phyloP scores from a whole-genome alignment of 2,888 invertebrate species.

The Cactoblastis cactorum region DNA sequence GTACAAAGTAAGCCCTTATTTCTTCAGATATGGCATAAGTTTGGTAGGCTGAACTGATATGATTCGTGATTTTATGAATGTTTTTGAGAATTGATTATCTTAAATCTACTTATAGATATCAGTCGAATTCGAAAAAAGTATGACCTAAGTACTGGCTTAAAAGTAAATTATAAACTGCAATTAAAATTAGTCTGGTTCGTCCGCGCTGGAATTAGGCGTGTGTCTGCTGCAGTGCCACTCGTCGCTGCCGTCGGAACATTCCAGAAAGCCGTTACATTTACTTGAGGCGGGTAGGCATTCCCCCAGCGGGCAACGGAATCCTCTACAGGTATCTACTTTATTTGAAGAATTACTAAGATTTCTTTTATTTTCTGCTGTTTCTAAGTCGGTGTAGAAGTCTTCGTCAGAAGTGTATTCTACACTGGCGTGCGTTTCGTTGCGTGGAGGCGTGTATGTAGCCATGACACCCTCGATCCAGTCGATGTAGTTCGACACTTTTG shows the following conservation, averaged over 20 bases:
- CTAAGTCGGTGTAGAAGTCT: conserved; percentile 61
- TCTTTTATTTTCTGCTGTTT: conserved; percentile 63
- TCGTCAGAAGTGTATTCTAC: conserved; percentile 43
- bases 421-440: conserved; percentile 35
- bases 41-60: conserved; percentile 4
- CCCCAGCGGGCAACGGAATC: conserved; percentile 87
- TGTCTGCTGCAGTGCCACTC: conserved; percentile 79
- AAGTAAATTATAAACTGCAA: conserved; percentile 29
- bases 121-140: conserved; percentile 65
- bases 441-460: conserved; percentile 45
- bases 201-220: conserved; percentile 41
- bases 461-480: conserved; percentile 84
- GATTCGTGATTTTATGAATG: conserved; percentile 4
- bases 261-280: conserved; percentile 87
- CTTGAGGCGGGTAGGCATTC: conserved; percentile 85
- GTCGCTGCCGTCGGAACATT: conserved; percentile 88
- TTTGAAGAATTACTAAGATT: conserved; percentile 23
- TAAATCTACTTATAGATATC: conserved; percentile 69
- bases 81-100: conserved; percentile 32
- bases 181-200: conserved; percentile 55
- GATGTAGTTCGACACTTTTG: conserved; percentile 87
- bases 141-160: conserved; percentile 61
- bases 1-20: conserved; percentile 52
- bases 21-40: conserved; percentile 45
- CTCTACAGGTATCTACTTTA: conserved; percentile 75